Evolutionary conservation across 1,140 invertebrate genomes (phyloP).

Genomic region (Zaprionus ornatus): DNA sequence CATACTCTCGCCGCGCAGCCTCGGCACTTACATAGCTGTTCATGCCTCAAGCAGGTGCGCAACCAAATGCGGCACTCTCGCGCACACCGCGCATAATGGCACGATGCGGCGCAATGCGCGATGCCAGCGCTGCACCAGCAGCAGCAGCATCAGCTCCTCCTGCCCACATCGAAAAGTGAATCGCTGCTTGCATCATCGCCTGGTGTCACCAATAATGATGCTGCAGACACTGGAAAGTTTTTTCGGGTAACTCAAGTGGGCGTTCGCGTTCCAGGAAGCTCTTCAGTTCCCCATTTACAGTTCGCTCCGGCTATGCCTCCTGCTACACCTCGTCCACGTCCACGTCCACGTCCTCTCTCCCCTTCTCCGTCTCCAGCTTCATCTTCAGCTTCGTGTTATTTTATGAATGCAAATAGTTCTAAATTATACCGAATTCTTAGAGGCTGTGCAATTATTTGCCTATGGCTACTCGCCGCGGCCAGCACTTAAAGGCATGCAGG

Average conservation of each 20-base stretch:
- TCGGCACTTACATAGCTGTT: conserved; percentile 40
- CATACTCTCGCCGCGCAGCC: neutral
- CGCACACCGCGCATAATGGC: conserved; percentile 58
- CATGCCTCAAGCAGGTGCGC: conserved; percentile 46
- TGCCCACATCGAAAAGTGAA: conserved; percentile 72
- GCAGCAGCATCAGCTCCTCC: conserved; percentile 31
- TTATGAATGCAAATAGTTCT: conserved; percentile 19
- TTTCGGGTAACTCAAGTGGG: conserved; percentile 70
- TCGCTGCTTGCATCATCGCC: conserved; percentile 42
- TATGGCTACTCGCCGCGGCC: conserved; percentile 1
- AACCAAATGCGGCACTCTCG: conserved; percentile 41
- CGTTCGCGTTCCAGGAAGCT: conserved; percentile 69
- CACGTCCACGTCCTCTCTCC: neutral
- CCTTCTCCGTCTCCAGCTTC: neutral
- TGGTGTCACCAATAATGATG: conserved; percentile 44
- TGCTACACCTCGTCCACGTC: neutral
- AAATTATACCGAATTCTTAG: conserved; percentile 29
- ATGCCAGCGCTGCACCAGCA: conserved; percentile 12
- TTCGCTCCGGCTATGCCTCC: conserved; percentile 32
- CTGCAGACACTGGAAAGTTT: conserved; percentile 31
- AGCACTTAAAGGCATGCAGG: conserved; percentile 1
- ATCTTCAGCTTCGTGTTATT: conserved; percentile 5
- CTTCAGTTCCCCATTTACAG: conserved; percentile 68
- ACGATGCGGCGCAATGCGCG: conserved; percentile 51
- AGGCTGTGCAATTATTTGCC: conserved; percentile 28